A percentile compares a stretch with the other conserved stretches of the same genome.
Conservation (phyloP, 2,113 vertebrate genomes). For the Guaruba guarouba region DNA sequence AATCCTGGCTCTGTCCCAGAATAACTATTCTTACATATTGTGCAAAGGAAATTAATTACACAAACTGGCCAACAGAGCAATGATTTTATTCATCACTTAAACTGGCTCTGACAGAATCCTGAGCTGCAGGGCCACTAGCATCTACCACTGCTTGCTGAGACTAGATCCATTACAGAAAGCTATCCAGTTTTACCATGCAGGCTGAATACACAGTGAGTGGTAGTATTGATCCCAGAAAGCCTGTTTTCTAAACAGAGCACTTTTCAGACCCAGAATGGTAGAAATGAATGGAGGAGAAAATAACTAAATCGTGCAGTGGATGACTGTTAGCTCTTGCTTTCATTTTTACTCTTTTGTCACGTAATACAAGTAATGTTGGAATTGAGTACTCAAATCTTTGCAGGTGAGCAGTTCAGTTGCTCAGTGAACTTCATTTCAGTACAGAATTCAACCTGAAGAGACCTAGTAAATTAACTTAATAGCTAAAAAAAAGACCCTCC, state of each 20-base stretch:
- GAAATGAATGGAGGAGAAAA: background rate
- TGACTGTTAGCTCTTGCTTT: background rate
- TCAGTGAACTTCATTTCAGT: background rate
- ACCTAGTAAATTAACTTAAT: background rate
- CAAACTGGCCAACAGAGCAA: background rate
- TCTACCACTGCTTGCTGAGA: background rate
- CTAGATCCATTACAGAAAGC: background rate
- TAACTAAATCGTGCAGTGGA: background rate
- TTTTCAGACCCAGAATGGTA: background rate
- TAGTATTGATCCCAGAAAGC: background rate
- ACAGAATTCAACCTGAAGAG: background rate
- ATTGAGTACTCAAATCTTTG: background rate
- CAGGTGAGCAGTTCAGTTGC: background rate
- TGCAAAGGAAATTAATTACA: background rate
- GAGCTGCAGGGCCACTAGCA: background rate
- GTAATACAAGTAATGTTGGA: background rate
- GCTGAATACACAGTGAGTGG: background rate
- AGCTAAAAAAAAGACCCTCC: background rate
- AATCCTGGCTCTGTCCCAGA: background rate
- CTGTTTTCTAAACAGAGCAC: background rate
- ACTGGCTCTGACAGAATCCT: background rate
- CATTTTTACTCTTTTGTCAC: background rate
- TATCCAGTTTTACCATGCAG: background rate
- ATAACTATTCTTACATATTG: background rate
- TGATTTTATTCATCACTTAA: background rate